A percentile compares a stretch with the other conserved stretches of the same genome.
phyloP scores from a whole-genome alignment of 23 tunicate species.

The Botrylloides violaceus region DNA sequence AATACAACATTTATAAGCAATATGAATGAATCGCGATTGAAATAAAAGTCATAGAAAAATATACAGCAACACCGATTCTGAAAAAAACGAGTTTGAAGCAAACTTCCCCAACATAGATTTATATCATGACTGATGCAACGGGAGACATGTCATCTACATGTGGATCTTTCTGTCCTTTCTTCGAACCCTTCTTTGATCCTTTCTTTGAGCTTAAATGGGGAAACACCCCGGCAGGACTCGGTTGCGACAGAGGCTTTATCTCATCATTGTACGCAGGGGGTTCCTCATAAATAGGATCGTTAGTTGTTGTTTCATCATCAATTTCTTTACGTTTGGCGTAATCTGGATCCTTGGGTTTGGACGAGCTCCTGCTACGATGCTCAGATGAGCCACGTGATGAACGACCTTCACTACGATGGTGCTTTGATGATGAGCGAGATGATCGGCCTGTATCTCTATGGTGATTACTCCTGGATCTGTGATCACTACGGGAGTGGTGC shows the following conservation, averaged over 20 bases:
- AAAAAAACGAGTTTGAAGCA: too few relatives aligned
- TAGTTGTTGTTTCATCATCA: background rate
- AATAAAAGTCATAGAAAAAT: too few relatives aligned
- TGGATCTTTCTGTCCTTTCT: background rate
- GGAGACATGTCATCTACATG: constrained; percentile 18
- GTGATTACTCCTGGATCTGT: background rate
- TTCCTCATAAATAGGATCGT: background rate
- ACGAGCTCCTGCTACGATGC: constrained; percentile 6
- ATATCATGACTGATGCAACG: constrained; percentile 26
- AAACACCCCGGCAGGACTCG: background rate
- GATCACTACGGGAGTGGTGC: constrained; percentile 5
- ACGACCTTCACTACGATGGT: constrained; percentile 9
- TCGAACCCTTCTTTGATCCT: background rate
- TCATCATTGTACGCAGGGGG: background rate
- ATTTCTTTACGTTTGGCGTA: background rate
- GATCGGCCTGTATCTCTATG: background rate
- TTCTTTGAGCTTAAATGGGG: constrained; percentile 6
- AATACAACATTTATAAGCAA: too few relatives aligned
- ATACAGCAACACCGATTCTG: too few relatives aligned
- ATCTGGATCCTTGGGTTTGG: background rate
- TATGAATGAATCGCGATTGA: too few relatives aligned
- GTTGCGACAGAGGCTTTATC: background rate
- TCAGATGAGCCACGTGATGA: background rate
- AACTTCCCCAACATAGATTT: background rate
- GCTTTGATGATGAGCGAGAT: constrained; percentile 9